Percentiles rank a stretch among this genome's conserved stretches.
Evolutionary conservation across 2,797 vertebrate species (phyloP).

Genomic region (Cynopterus sphinx): DNA sequence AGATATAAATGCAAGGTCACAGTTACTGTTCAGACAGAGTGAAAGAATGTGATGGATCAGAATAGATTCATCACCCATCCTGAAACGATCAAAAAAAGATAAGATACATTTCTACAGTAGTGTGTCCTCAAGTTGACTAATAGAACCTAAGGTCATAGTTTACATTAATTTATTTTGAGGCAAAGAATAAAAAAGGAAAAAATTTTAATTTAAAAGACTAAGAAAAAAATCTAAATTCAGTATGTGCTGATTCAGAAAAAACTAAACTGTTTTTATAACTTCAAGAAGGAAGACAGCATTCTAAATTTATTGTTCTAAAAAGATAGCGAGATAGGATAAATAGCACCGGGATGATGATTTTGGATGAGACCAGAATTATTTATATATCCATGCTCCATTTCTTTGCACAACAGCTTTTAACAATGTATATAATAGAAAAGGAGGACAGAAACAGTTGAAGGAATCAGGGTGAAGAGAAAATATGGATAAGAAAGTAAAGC

Average conservation of each 20-base stretch:
- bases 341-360: not conserved
- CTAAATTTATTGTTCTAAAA: not conserved
- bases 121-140: not conserved
- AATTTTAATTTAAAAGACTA: not conserved
- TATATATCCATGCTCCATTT: not conserved
- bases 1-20: slow-evolving; percentile 13
- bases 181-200: not conserved
- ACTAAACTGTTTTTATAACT: not conserved
- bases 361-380: not conserved
- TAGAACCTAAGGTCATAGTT: not conserved
- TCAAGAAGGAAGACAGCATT: not conserved
- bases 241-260: slow-evolving; percentile 22
- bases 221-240: not conserved
- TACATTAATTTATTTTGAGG: not conserved
- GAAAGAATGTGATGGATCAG: not conserved
- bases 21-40: not conserved
- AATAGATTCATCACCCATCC: not conserved
- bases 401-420: not conserved
- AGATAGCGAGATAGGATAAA: not conserved
- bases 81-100: not conserved
- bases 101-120: not conserved
- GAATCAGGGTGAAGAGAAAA: slow-evolving; percentile 10
- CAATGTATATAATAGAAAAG: not conserved
- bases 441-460: not conserved
- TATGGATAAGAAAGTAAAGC: slow-evolving; percentile 33